phyloP scores from a whole-genome alignment of 2,113 vertebrate species.

The Gyps fulvus region DNA sequence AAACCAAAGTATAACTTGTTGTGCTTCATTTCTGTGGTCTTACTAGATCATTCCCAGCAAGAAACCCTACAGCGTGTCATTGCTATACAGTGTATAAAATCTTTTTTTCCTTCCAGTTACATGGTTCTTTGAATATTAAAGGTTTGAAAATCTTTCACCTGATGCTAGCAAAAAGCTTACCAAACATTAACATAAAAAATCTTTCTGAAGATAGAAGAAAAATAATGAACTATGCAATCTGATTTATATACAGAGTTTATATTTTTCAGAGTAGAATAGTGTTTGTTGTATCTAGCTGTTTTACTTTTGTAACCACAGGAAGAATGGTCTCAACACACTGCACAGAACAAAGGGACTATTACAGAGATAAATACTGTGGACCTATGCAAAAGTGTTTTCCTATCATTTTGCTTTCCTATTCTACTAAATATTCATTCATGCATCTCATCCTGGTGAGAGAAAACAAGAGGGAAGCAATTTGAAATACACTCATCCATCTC shows the following conservation, averaged over 20 bases:
- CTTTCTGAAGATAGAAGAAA: not conserved
- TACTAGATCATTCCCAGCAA: not conserved
- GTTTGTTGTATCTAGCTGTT: not conserved
- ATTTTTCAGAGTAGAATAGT: not conserved
- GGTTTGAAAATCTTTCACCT: not conserved
- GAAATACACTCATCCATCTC: not conserved
- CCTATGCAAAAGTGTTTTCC: not conserved
- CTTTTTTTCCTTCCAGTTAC: not conserved
- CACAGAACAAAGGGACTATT: not conserved
- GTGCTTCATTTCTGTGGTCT: not conserved
- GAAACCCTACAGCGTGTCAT: not conserved
- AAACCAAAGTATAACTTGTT: not conserved
- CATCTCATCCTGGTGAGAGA: not conserved
- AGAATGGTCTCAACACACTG: not conserved
- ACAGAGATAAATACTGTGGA: not conserved
- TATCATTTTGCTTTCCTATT: not conserved
- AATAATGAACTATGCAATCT: not conserved
- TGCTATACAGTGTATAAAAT: not conserved
- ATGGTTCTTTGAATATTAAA: not conserved
- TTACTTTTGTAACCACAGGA: not conserved
- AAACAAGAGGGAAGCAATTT: not conserved
- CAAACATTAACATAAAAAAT: not conserved
- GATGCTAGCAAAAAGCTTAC: not conserved
- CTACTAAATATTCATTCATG: slow-evolving; percentile 6
- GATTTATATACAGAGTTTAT: not conserved